A percentile compares a stretch with the other conserved stretches of the same genome.
phyloP scores from a whole-genome alignment of 2,113 vertebrate genomes.

The Delphinus delphis region DNA sequence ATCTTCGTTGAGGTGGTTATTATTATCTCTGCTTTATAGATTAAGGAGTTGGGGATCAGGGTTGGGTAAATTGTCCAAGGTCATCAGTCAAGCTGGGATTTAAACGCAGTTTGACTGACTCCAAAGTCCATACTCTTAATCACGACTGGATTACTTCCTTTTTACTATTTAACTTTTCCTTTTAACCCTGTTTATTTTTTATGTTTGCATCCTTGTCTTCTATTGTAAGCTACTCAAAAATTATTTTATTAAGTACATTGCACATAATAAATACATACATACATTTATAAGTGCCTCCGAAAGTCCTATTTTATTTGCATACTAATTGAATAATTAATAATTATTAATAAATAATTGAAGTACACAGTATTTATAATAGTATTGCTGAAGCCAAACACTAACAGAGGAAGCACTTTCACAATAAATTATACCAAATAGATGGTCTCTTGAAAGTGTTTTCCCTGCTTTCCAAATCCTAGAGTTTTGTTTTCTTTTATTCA shows the following conservation, averaged over 20 bases:
- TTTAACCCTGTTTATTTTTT: not conserved
- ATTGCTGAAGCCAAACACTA: not conserved
- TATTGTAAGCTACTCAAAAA: constrained; percentile 40
- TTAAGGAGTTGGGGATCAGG: not conserved
- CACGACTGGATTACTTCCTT: not conserved
- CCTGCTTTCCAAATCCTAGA: not conserved
- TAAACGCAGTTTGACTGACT: constrained; percentile 12
- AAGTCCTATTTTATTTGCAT: constrained; percentile 35
- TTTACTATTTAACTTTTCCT: constrained; percentile 31
- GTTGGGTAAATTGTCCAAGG: constrained; percentile 1
- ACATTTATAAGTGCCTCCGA: not conserved
- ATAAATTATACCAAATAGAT: not conserved
- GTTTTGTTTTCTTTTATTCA: constrained; percentile 1
- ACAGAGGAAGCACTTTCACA: not conserved
- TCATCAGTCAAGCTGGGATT: constrained; percentile 39
- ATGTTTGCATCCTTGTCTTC: not conserved
- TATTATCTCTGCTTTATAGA: constrained; percentile 10
- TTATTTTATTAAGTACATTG: constrained; percentile 36
- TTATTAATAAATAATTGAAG: not conserved
- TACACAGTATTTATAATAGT: not conserved
- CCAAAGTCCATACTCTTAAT: constrained; percentile 22
- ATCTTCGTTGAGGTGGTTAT: not conserved
- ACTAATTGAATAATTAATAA: not conserved
- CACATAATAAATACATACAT: not conserved
- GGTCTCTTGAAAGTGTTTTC: not conserved